Evolutionary conservation across 2,888 invertebrate genomes (phyloP), one percentile per base, ranked within the genome.

Genomic region (Apotomis turbidana): DNA sequence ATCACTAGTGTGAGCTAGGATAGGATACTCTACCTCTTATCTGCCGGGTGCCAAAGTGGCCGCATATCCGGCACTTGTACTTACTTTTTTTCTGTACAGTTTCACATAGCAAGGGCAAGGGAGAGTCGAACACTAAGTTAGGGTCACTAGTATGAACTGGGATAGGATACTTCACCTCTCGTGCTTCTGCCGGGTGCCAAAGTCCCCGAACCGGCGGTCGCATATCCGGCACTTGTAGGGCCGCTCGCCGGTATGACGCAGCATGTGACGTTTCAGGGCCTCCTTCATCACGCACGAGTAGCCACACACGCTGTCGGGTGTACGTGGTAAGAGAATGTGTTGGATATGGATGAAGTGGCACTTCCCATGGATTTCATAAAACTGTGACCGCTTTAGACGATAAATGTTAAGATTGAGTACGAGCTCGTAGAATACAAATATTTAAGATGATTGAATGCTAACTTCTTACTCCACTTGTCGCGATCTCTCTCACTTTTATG

Each of bases 141-240:
- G 27, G 2, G 2, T 27, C 27, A 27, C 27, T 27, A 27, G 27
- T 27, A 27, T 27, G 27, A 27, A 27, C 27, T 27, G 27, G 27
- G 27, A 27, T 27, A 27, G 1, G 2, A 27, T 27, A 27, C 27
- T 27, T 27, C 27, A 27, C 27, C 27, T 27, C 27, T 93, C 92
- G 73, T 93, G 93, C 71, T 92, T 93, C 84, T 93, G 91, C 51
- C 93, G 81, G 73, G 89, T 90, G 77, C 93, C 93, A 78, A 90
- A 92, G 86, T 93, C 93, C 0, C 91, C 90, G 78, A 93, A 93
- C 52, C 90, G 87, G 0, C 92, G 80, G 76, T 93, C 93, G 75
- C 93, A 93, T 46, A 91, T 86, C 27, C 89, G 82, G 71, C 93
- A 93, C 78, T 89, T 86, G 83, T 91, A 91, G 0, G 91, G 91